phyloP scores from a whole-genome alignment of 2,888 invertebrate genomes.

The Caenorhabditis sp. region DNA sequence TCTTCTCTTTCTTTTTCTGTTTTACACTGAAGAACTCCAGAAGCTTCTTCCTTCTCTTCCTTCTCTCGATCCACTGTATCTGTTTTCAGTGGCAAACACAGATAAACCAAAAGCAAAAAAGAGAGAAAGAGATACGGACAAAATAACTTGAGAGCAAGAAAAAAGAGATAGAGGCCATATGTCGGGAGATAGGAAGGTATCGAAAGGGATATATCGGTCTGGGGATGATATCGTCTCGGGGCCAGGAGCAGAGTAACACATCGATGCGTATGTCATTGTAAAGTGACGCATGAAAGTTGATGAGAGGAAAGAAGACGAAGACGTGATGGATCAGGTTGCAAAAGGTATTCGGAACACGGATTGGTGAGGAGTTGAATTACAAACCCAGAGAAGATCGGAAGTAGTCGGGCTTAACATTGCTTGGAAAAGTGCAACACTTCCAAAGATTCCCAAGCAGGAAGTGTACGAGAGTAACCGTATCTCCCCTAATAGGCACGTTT shows the following conservation, averaged over 20 bases:
- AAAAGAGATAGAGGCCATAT: slow-evolving; percentile 49
- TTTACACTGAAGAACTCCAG: slow-evolving; percentile 48
- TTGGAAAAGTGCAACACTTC: too few relatives aligned
- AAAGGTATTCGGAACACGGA: slow-evolving; percentile 26
- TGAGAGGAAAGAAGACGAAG: slow-evolving; percentile 19
- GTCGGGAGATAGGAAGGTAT: slow-evolving; percentile 48
- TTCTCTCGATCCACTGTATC: slow-evolving; percentile 34
- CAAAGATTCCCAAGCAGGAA: too few relatives aligned
- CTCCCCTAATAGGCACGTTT: too few relatives aligned
- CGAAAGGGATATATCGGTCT: slow-evolving; percentile 17
- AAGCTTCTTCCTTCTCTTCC: slow-evolving; percentile 21
- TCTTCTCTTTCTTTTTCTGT: slow-evolving; percentile 37
- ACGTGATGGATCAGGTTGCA: slow-evolving; percentile 32
- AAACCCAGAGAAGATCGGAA: slow-evolving; percentile 16
- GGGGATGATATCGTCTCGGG: slow-evolving; percentile 14
- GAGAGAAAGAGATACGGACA: slow-evolving; percentile 40
- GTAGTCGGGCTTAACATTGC: neutral
- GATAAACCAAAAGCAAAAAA: slow-evolving; percentile 40
- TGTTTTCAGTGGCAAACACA: slow-evolving; percentile 51
- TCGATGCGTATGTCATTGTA: slow-evolving; percentile 34
- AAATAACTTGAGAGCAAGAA: slow-evolving; percentile 50
- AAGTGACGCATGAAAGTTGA: slow-evolving; percentile 55
- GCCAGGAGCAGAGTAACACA: slow-evolving; percentile 55
- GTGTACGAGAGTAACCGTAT: too few relatives aligned
- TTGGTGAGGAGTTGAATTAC: slow-evolving; percentile 16